phyloP scores from a whole-genome alignment of 2,888 invertebrate genomes.

The Drosophila affinis region DNA sequence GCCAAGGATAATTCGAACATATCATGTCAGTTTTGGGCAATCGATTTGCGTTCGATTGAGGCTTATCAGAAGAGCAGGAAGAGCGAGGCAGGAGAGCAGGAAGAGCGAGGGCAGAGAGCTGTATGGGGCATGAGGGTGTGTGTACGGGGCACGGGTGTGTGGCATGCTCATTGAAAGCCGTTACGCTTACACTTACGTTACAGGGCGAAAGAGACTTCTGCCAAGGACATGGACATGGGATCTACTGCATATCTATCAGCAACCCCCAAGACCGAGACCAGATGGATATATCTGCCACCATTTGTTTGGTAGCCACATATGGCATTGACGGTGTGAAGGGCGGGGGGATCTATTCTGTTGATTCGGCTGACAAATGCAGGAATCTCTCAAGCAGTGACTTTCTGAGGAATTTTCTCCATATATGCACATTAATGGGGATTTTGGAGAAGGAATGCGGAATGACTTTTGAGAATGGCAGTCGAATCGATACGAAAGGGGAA shows the following conservation, averaged over 20 bases:
- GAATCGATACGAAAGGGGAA: not conserved
- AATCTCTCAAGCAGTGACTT: conserved; percentile 62
- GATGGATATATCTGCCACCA: conserved; percentile 22
- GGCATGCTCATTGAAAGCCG: conserved; percentile 70
- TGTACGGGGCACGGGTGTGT: conserved; percentile 17
- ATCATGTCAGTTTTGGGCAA: conserved; percentile 72
- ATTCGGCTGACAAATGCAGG: conserved; percentile 57
- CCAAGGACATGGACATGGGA: conserved; percentile 61
- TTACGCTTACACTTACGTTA: conserved; percentile 58
- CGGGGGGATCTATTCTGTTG: conserved; percentile 43
- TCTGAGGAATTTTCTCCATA: conserved; percentile 7
- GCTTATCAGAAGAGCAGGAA: conserved; percentile 57
- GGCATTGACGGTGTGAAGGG: conserved; percentile 18
- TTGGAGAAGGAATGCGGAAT: not conserved
- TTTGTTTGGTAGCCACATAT: conserved; percentile 35
- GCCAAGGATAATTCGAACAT: conserved; percentile 67
- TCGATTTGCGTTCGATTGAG: conserved; percentile 74
- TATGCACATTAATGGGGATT: not conserved
- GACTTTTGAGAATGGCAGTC: not conserved
- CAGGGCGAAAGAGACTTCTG: conserved; percentile 50
- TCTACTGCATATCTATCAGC: conserved; percentile 65
- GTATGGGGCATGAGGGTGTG: conserved; percentile 13
- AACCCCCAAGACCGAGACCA: conserved; percentile 26
- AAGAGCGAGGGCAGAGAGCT: too few relatives aligned
- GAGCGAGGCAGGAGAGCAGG: conserved; percentile 18